These are phyloP conservation scores for Callaeas wilsoni DNA, from an alignment of 2,113 vertebrate species.

Conservation along the genomic window DNA sequence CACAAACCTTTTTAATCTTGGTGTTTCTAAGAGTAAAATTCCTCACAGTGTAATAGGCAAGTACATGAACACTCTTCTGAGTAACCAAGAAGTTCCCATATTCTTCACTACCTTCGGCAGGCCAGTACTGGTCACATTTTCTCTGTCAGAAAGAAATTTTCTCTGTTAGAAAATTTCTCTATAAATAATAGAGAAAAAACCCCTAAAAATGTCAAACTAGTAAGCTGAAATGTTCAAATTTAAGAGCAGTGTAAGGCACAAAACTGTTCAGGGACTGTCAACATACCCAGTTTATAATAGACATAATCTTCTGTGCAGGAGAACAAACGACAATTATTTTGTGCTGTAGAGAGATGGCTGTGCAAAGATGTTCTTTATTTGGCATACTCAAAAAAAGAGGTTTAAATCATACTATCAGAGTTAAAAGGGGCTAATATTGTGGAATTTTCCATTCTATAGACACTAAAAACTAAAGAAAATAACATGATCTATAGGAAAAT, in stretches of 20 bases:
- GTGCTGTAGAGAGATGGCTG: neutral
- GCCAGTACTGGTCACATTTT: conserved; percentile 98
- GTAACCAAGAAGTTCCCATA: conserved; percentile 88
- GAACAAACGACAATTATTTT: neutral
- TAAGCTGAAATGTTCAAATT: neutral
- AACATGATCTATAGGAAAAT: neutral
- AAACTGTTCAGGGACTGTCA: neutral
- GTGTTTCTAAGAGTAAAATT: conserved; percentile 86
- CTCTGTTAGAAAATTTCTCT: neutral
- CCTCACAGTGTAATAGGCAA: conserved; percentile 90
- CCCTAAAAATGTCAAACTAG: neutral
- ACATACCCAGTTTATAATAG: neutral
- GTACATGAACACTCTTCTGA: conserved; percentile 78
- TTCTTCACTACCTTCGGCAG: conserved; percentile 86
- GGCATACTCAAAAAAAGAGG: neutral
- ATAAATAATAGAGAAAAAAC: neutral
- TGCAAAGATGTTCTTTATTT: neutral
- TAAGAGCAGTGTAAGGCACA: neutral
- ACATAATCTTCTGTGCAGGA: neutral
- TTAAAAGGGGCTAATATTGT: neutral
- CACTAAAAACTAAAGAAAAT: neutral
- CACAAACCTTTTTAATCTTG: conserved; percentile 85
- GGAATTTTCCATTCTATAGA: neutral
- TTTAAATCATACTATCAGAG: neutral
- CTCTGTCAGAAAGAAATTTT: conserved; percentile 72